phyloP scores from a whole-genome alignment of 1,140 invertebrate species.

The Paramacrobiotus metropolitanus region DNA sequence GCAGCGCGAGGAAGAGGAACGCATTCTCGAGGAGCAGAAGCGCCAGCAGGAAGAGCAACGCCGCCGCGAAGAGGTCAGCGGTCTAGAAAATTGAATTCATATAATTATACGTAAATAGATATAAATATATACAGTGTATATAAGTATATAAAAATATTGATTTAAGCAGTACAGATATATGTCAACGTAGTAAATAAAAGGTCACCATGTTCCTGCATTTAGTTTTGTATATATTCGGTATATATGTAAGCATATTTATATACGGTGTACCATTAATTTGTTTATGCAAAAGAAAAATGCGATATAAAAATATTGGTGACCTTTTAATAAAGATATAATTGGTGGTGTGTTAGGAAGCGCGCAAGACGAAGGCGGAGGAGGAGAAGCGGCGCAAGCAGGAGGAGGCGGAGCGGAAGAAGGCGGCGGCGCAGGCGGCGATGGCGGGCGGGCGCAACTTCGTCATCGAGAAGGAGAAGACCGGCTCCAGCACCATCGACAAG shows the following conservation, averaged over 20 bases:
- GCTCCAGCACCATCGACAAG: constrained; percentile 14
- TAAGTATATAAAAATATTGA: no score
- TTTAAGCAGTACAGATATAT: no score
- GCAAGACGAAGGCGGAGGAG: constrained; percentile 76
- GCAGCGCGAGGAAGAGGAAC: not conserved
- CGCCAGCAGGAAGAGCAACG: not conserved
- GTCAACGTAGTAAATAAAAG: not conserved
- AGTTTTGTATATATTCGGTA: no score
- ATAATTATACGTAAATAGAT: not conserved
- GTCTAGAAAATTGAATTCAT: not conserved
- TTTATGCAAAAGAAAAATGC: constrained; percentile 31
- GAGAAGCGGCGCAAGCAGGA: constrained; percentile 77
- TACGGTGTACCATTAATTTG: not conserved
- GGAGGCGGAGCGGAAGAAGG: constrained; percentile 38
- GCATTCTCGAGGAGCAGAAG: not conserved
- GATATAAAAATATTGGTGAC: no score
- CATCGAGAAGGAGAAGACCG: constrained; percentile 56
- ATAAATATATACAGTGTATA: no score
- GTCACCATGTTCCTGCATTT: not conserved
- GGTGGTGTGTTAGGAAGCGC: no score
- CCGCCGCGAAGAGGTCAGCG: not conserved
- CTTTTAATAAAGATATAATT: no score
- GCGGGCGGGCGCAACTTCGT: constrained; percentile 47
- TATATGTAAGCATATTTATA: no score
- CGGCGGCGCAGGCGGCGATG: constrained; percentile 23